Evolutionary conservation across 2,113 vertebrate species (phyloP), one percentile per base, ranked within the genome.

Genomic region (Phoenicopterus ruber): DNA sequence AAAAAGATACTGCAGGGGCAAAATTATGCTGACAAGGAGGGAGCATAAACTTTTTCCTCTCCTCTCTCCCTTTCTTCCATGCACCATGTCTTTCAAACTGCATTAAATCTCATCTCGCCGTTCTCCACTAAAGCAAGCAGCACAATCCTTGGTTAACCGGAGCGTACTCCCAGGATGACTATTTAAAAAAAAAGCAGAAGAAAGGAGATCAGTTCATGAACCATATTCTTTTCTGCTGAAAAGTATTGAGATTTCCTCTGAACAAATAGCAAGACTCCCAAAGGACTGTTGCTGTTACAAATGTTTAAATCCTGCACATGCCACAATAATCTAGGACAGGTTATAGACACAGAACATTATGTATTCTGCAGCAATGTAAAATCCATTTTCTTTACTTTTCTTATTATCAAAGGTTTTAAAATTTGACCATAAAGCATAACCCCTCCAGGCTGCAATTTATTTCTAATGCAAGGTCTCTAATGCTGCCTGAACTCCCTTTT

Each of bases 21-120:
- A 93, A 96, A 97, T 90, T 40, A 28, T 87, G 80, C 88, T 96
- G 96, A 94, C 92, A 94, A 87, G 92, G 55, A 55, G 7, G 63
- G 76, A 95, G 77, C 25, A 9, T 47, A 61, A 93, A 96, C 81
- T 94, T 94, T 88, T 31, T 59, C 7, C 78, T 82, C 69, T 7
- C 40, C 42, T 87, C 7, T 29, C 65, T 76, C 47, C 24, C n/a
- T 67, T 40, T 52, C 73, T 78, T 6, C 63, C 61, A 2, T 17
- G 82, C 82, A 91, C 79, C 61, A 31, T 5, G 50, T 63, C 95
- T 96, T 93, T 97, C 91, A 91, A 50, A 72, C 66, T 46, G 19
- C 87, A 86, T 95, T 79, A 93, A 78, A 92, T 71, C 82, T 88
- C 86, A 52, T 74, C 77, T 67, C 86, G 61, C 55, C 7, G 2